phyloP scores from a whole-genome alignment of 1,140 invertebrate genomes.

The Drosophila ficusphila region DNA sequence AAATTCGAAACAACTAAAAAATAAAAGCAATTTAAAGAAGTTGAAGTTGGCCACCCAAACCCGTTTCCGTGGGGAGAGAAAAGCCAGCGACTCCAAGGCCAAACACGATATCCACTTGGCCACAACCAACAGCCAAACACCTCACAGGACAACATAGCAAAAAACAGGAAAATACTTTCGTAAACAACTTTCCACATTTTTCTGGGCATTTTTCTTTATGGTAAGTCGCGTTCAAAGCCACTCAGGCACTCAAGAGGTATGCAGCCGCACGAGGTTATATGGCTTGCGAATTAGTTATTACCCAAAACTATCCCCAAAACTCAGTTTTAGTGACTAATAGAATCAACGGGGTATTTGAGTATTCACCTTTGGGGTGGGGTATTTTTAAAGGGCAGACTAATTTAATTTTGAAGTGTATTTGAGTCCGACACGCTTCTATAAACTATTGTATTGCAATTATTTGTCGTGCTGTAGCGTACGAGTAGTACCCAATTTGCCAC shows the following conservation, averaged over 20 bases:
- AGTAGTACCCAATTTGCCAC: background rate
- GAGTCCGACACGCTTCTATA: no score
- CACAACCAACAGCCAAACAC: conserved; percentile 46
- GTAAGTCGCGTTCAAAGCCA: background rate
- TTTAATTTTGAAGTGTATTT: no score
- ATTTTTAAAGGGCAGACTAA: no score
- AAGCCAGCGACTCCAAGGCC: conserved; percentile 19
- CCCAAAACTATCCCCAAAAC: no score
- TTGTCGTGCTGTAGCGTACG: no score
- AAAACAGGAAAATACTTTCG: conserved; percentile 2
- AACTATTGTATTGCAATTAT: no score
- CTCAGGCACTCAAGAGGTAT: background rate
- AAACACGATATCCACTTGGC: conserved; percentile 38
- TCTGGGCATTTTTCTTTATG: conserved; percentile 9
- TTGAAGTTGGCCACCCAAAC: conserved; percentile 29
- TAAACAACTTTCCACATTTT: conserved; percentile 6
- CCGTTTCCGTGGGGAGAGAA: conserved; percentile 17
- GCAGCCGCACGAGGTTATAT: background rate
- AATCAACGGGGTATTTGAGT: no score
- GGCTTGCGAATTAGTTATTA: no score
- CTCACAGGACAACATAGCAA: background rate
- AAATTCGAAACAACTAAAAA: conserved; percentile 1
- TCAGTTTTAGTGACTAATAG: no score
- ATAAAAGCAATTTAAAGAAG: conserved; percentile 12
- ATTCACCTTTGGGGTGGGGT: no score